These are phyloP conservation scores for Heterotilapia buettikoferi DNA, from an alignment of 2,113 vertebrate species.

Conservation along the genomic window DNA sequence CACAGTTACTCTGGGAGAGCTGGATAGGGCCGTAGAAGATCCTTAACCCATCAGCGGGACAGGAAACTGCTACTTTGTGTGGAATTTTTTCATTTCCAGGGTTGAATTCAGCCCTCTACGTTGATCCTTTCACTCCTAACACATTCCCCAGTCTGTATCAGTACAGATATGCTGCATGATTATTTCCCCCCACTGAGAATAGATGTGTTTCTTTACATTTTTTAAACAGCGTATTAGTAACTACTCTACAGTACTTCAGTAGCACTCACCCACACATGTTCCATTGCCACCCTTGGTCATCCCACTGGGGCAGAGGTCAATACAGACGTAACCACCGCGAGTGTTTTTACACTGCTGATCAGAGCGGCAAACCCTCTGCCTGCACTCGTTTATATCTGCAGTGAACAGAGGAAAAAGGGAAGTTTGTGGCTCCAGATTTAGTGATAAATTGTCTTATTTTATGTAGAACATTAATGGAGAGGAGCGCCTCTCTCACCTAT, in stretches of 20 bases:
- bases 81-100: background rate
- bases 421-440: background rate
- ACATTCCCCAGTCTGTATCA: background rate
- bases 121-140: background rate
- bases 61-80: background rate
- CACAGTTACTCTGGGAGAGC: background rate
- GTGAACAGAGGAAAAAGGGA: background rate
- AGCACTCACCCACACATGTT: slow-evolving; percentile 86
- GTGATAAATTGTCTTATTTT: background rate
- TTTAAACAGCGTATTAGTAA: background rate
- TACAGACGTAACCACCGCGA: slow-evolving; percentile 90
- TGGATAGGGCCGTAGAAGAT: accelerated
- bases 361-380: slow-evolving; percentile 86
- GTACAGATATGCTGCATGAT: background rate
- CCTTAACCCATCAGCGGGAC: background rate
- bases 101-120: background rate
- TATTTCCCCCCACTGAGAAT: background rate
- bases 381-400: slow-evolving; percentile 93
- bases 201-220: background rate
- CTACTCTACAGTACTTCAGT: background rate
- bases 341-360: slow-evolving; percentile 96
- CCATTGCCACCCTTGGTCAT: slow-evolving; percentile 90
- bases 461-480: background rate
- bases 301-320: slow-evolving; percentile 91
- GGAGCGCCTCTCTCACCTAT: slow-evolving; percentile 70